Base-by-base conservation (phyloP, 2,113 vertebrate genomes). In the Turnix velox region DNA sequence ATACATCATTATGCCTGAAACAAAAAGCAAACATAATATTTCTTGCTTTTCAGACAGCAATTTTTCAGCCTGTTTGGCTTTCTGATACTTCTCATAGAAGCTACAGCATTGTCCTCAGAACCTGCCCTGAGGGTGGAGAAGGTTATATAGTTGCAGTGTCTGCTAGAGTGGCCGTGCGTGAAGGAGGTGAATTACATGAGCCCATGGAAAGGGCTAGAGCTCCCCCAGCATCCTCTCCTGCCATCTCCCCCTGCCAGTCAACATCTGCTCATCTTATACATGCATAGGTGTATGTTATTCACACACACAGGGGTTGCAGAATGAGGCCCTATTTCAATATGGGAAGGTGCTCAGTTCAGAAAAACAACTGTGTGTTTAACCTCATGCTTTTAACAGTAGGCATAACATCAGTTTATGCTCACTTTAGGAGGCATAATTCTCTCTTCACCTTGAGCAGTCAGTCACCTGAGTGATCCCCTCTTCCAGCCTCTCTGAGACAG, bases 371-470 rank as follows among this genome's bases (percentile, higher is more conserved):
- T 31, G 42, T 27, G 51, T 87, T 69, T 81, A 57, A 73, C 31
- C 69, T 80, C 16, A 25, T 23, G 31, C 20, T 68, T 25, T 66
- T 40, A 73, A 54, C 14, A 3, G 14, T 8, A 37, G 31, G 24
- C 1, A 0, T 22, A 65, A 37, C 0, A 0, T 40, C 62, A 62
- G 25, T 18, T 84, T 62, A 37, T 18, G 23, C 19, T 69, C 31
- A 25, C 49, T 73, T 73, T 35, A 69, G 82, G 62, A 95, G 49
- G n/a, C 23, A 19, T 28, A 52, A 71, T 62, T 81, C 59, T 74
- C 72, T 80, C 69, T 71, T 82, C 45, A 62, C 31, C 40, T 85
- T 2, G 12, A 48, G 40, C 16, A 61, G 67, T 61, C 16, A 61
- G 67, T 61, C 59, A 46, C 63, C 63, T 67, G 42, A 49, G 62